These are phyloP conservation scores for Cinclus mexicanus DNA, from an alignment of 2,113 vertebrate species.

Conservation along the genomic window DNA sequence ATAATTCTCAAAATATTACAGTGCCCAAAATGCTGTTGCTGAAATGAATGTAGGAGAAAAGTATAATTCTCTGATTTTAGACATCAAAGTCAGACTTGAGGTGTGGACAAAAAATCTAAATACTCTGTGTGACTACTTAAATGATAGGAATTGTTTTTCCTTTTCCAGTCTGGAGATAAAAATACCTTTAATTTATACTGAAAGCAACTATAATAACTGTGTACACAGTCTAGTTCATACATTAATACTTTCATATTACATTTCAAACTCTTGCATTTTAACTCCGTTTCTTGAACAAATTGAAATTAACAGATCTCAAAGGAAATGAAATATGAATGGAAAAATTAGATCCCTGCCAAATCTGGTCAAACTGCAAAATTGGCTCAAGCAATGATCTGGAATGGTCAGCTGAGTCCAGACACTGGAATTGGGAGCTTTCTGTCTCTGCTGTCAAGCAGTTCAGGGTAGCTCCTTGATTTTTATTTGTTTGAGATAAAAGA, in stretches of 20 bases:
- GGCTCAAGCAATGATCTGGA: neutral
- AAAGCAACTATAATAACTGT: neutral
- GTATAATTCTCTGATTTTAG: neutral
- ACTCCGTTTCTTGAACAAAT: conserved; percentile 30
- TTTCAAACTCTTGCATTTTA: neutral
- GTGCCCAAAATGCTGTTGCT: neutral
- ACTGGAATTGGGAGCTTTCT: neutral
- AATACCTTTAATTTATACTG: neutral
- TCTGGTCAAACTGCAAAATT: neutral
- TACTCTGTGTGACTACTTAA: neutral
- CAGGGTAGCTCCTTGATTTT: neutral
- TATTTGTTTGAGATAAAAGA: neutral
- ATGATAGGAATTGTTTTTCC: neutral
- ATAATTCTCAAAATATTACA: neutral
- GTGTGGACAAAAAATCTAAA: neutral
- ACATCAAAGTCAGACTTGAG: neutral
- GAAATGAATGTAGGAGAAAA: neutral
- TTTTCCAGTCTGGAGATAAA: conserved; percentile 11
- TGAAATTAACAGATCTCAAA: conserved; percentile 29
- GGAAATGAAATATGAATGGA: conserved; percentile 68
- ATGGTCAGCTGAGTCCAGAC: neutral
- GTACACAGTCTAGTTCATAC: neutral
- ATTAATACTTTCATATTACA: neutral
- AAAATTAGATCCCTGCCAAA: conserved; percentile 63
- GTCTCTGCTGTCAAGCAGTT: neutral